These are phyloP conservation scores for Eurypyga helias DNA, from an alignment of 2,113 vertebrate species.

Conservation along the genomic window DNA sequence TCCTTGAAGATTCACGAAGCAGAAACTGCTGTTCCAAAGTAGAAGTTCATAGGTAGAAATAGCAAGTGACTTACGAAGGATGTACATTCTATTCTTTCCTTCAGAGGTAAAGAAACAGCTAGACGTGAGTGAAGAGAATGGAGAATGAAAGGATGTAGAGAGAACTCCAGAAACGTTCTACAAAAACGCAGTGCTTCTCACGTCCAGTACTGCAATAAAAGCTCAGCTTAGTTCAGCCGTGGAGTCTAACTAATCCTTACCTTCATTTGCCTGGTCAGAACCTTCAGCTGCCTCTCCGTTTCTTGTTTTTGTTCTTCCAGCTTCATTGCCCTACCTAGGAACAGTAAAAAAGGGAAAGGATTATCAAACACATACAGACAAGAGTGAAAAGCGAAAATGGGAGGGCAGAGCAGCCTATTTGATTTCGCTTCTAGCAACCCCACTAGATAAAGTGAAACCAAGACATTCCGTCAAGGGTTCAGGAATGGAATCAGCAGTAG, in stretches of 20 bases:
- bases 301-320: constrained; percentile 92
- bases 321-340: constrained; percentile 86
- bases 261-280: constrained; percentile 90
- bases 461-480: background rate
- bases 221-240: background rate
- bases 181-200: background rate
- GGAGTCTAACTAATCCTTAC: constrained; percentile 65
- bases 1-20: background rate
- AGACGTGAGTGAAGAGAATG: background rate
- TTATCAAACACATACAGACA: background rate
- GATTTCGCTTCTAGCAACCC: background rate
- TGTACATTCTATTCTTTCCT: background rate
- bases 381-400: background rate
- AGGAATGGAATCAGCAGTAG: background rate
- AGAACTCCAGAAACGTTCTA: background rate
- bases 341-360: background rate
- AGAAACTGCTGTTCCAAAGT: background rate
- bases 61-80: background rate
- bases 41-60: background rate
- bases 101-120: background rate
- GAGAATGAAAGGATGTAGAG: background rate
- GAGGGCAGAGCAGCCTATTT: background rate
- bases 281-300: constrained; percentile 89
- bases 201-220: background rate
- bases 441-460: background rate